Evolutionary conservation across 2,888 invertebrate genomes (phyloP), one percentile per base, ranked within the genome.

Genomic region (Andrena bicolor): DNA sequence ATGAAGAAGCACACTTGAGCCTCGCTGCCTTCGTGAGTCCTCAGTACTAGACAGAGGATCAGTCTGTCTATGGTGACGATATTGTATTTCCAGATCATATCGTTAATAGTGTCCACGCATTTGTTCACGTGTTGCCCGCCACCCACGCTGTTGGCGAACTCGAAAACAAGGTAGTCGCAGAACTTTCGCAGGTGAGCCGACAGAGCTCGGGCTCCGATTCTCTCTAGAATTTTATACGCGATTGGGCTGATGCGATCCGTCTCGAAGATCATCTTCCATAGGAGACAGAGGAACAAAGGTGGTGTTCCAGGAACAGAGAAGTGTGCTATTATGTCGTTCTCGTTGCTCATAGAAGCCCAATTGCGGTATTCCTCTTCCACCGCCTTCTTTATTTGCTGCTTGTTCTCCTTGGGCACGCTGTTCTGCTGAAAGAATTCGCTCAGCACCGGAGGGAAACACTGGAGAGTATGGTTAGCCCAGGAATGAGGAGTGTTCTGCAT

Each of bases 31-130:
- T 99, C 99, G 84, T 98, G 97, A 6, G 98, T 98, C 82, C 99
- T 95, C 76, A 99, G 94, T 0, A 98, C 97, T 96, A 99, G 94
- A 93, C 99, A 99, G 56, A 99, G 95, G 6, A 99, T 97, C 0
- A 99, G 96, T 84, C 99, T 95, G 94, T 99, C 99, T 83, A 99
- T 97, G 51, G 99, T 98, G 70, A 99, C 97, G 86, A 99, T 98
- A 94, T 99, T 98, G 94, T 98, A 99, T 91, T 99, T 98, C 99
- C 99, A 99, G 84, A 99, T 98, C 96, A 99, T 98, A 91, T 98
- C 98, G 93, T 98, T 99, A 88, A 99, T 97, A 0, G 98, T 98
- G 92, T 99, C 99, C 2, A 99, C 98, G 91, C 98, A 98, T 94
- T 98, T 98, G 94, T 98, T 98, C 66, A 99, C 98, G 91, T 98